Evolutionary conservation across 1,140 invertebrate genomes (phyloP).

Genomic region (Argopecten irradians): DNA sequence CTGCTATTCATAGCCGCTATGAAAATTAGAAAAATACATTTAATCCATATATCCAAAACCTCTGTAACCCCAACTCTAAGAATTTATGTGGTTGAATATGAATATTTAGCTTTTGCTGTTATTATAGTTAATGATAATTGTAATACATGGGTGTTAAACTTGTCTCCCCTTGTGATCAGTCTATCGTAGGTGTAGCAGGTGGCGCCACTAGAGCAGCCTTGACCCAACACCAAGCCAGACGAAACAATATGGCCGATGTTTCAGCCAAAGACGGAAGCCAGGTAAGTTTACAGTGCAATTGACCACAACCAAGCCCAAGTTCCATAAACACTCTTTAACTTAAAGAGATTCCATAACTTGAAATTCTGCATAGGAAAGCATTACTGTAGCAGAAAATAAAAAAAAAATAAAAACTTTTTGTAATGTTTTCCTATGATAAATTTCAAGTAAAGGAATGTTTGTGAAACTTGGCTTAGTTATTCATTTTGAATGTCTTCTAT

Average conservation of each 20-base stretch:
- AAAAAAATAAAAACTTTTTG: too few species aligned
- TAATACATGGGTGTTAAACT: slow-evolving; percentile 78
- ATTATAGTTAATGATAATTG: not conserved
- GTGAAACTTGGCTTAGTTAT: too few species aligned
- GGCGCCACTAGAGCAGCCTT: slow-evolving; percentile 94
- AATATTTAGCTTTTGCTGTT: not conserved
- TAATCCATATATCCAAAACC: too few species aligned
- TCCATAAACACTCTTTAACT: too few species aligned
- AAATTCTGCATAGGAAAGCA: too few species aligned
- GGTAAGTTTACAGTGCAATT: slow-evolving; percentile 56
- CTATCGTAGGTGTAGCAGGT: slow-evolving; percentile 89
- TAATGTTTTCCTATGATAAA: too few species aligned
- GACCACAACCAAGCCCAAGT: not conserved
- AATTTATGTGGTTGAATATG: not conserved
- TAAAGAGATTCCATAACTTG: too few species aligned
- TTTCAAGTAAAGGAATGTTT: too few species aligned
- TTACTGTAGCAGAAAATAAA: too few species aligned
- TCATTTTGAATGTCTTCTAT: not conserved
- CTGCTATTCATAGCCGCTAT: too few species aligned
- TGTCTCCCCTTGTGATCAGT: slow-evolving; percentile 81
- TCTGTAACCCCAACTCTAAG: not conserved
- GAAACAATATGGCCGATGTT: slow-evolving; percentile 94
- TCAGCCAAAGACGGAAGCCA: slow-evolving; percentile 97
- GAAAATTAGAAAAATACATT: too few species aligned
- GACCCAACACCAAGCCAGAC: slow-evolving; percentile 91